A percentile compares a stretch with the other conserved stretches of the same genome.
phyloP scores from a whole-genome alignment of 2,797 vertebrate species.

The Schizopygopsis pylzovi region DNA sequence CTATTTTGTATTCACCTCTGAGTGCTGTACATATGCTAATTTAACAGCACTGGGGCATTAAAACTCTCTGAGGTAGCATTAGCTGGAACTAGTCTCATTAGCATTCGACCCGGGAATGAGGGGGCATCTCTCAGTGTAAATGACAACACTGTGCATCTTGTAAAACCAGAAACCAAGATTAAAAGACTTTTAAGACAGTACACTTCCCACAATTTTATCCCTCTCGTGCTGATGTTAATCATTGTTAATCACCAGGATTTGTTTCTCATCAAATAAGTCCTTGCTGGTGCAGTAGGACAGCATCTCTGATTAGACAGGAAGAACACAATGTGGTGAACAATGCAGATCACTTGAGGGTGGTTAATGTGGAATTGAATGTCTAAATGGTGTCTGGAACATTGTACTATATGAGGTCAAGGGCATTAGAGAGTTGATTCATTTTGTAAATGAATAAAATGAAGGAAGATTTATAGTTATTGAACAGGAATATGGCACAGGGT shows the following conservation, averaged over 20 bases:
- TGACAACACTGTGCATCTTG: slow-evolving; percentile 39
- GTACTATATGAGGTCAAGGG: slow-evolving; percentile 4
- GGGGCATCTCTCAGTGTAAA: slow-evolving; percentile 24
- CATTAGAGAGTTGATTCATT: neutral
- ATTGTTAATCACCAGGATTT: slow-evolving; percentile 58
- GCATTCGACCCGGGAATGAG: slow-evolving; percentile 26
- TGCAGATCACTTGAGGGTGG: neutral
- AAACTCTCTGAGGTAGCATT: neutral
- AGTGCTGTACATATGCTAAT: slow-evolving; percentile 18
- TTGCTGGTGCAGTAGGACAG: slow-evolving; percentile 41
- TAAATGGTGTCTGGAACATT: slow-evolving; percentile 31
- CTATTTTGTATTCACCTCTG: slow-evolving; percentile 1
- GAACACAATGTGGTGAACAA: slow-evolving; percentile 6
- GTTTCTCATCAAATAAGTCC: slow-evolving; percentile 56
- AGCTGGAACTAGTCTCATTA: slow-evolving; percentile 35
- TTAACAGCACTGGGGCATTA: slow-evolving; percentile 2
- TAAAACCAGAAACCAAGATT: slow-evolving; percentile 52
- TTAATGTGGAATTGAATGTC: slow-evolving; percentile 15
- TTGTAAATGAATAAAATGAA: slow-evolving; percentile 20
- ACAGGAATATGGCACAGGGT: neutral
- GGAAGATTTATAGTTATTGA: slow-evolving; percentile 12
- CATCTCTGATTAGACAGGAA: slow-evolving; percentile 38
- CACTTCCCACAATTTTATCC: slow-evolving; percentile 33
- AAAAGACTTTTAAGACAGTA: slow-evolving; percentile 50
- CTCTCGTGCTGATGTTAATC: slow-evolving; percentile 52